These are phyloP conservation scores for Pseudonaja textilis DNA, from an alignment of 2,113 vertebrate genomes.

Conservation along the genomic window DNA sequence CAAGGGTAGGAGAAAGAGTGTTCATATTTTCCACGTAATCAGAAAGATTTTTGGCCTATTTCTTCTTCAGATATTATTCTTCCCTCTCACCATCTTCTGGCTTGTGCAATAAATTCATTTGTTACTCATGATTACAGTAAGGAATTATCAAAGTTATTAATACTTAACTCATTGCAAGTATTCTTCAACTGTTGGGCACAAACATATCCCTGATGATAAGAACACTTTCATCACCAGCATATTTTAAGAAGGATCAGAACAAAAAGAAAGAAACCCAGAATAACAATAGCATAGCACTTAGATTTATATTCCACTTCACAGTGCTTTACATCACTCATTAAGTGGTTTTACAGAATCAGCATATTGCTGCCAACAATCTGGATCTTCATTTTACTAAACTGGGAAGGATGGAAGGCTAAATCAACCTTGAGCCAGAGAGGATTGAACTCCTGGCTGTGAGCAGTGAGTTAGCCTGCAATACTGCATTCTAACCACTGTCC, in stretches of 20 bases:
- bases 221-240: slow-evolving; percentile 23
- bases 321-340: background rate
- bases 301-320: background rate
- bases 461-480: background rate
- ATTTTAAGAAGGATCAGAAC: slow-evolving; percentile 43
- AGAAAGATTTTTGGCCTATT: background rate
- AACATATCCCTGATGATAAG: slow-evolving; percentile 21
- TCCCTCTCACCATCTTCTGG: slow-evolving; percentile 6
- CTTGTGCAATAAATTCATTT: slow-evolving; percentile 29
- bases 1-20: background rate
- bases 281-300: background rate
- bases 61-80: slow-evolving; percentile 2
- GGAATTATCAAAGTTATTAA: slow-evolving; percentile 34
- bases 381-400: background rate
- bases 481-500: background rate
- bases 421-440: background rate
- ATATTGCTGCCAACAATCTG: background rate
- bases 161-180: slow-evolving; percentile 15
- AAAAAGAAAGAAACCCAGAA: slow-evolving; percentile 49
- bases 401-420: background rate
- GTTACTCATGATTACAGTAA: slow-evolving; percentile 37
- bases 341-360: background rate
- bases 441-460: background rate
- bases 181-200: slow-evolving; percentile 46
- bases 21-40: background rate